A percentile compares a stretch with the other conserved stretches of the same genome.
Conservation (phyloP, 2,113 vertebrate genomes). For the Eonycteris spelaea region DNA sequence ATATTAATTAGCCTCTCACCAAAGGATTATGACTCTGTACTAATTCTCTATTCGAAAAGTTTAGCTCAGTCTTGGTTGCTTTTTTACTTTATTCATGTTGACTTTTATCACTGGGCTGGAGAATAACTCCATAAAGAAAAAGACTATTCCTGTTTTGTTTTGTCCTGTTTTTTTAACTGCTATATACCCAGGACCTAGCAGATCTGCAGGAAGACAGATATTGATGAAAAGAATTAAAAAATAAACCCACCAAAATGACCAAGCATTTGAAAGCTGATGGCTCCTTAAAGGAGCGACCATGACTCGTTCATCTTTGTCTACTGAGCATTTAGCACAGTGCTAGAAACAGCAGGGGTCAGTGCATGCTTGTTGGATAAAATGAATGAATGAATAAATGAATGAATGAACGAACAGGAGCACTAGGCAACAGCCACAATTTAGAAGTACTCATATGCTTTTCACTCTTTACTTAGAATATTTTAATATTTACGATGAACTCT, state of each 20-base stretch:
- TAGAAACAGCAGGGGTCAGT: neutral
- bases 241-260: neutral
- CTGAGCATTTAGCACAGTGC: neutral
- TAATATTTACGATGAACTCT: neutral
- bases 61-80: neutral
- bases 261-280: neutral
- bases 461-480: neutral
- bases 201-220: neutral
- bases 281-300: neutral
- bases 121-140: neutral
- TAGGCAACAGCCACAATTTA: neutral
- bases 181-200: neutral
- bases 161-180: neutral
- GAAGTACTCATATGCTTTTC: neutral
- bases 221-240: slow-evolving; percentile 30
- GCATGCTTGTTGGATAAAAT: neutral
- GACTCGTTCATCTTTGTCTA: neutral
- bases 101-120: neutral
- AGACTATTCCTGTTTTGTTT: neutral
- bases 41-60: neutral
- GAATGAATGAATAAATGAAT: neutral
- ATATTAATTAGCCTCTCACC: slow-evolving; percentile 1
- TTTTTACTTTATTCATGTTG: neutral
- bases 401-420: neutral
- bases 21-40: neutral